Evolutionary conservation across 2,113 vertebrate species (phyloP).

Genomic region (Mormyrus iriodes): DNA sequence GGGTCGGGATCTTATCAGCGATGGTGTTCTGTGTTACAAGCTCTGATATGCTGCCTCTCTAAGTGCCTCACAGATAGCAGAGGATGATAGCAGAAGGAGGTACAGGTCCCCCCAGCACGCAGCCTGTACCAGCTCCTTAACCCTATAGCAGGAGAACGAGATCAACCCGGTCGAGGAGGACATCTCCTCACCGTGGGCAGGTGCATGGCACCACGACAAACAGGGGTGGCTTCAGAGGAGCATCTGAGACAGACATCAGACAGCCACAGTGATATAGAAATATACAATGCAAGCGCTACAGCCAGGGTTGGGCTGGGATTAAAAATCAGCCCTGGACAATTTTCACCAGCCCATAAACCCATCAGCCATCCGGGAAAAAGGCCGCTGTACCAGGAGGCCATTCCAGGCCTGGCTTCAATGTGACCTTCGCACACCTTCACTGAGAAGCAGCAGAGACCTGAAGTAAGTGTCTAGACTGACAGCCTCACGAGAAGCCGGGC

Average conservation of each 20-base stretch:
- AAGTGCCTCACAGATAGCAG: slow-evolving; percentile 17
- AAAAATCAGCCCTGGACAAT: too few species aligned
- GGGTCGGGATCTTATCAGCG: slow-evolving; percentile 23
- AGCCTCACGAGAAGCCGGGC: background rate
- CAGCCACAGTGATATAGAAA: background rate
- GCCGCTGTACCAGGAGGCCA: background rate
- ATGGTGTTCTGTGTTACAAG: background rate
- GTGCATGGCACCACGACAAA: background rate
- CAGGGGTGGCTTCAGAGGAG: background rate
- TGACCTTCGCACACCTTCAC: background rate
- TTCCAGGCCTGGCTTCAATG: background rate
- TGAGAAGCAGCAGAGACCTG: background rate
- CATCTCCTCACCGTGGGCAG: background rate
- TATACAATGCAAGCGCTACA: background rate
- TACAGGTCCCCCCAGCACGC: background rate
- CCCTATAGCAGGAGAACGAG: background rate
- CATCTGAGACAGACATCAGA: background rate
- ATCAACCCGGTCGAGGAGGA: background rate
- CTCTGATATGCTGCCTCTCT: background rate
- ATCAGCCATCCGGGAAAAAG: background rate
- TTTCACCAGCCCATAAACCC: too few species aligned
- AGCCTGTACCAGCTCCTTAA: background rate
- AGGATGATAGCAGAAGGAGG: background rate
- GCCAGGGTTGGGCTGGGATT: too few species aligned
- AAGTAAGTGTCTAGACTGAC: background rate